A percentile compares a stretch with the other conserved stretches of the same genome.
Evolutionary conservation across 2,797 vertebrate genomes (phyloP).

Genomic region (Hyperoplus immaculatus): DNA sequence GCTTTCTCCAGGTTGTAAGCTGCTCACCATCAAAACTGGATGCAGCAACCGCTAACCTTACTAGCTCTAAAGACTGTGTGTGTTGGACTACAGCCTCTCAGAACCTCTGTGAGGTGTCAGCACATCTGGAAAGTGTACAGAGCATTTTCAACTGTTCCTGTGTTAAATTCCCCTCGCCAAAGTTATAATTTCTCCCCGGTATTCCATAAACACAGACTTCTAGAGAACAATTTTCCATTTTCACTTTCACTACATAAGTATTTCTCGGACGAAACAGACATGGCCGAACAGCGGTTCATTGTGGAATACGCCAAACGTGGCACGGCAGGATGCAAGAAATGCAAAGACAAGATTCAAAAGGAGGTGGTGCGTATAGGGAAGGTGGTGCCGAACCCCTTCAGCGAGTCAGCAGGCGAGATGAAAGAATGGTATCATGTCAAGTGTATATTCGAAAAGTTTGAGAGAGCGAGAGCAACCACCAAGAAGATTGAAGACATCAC

Average conservation of each 20-base stretch:
- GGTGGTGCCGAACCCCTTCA: constrained; percentile 97
- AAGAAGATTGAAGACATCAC: constrained; percentile 98
- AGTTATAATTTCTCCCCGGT: constrained; percentile 1
- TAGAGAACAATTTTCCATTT: not conserved
- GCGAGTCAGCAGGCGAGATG: constrained; percentile 97
- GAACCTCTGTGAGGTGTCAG: not conserved
- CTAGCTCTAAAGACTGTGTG: constrained; percentile 64
- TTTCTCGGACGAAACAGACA: constrained; percentile 73
- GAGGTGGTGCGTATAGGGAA: constrained; percentile 95
- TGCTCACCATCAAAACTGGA: constrained; percentile 69
- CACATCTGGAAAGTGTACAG: constrained; percentile 6
- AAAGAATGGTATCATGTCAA: constrained; percentile 98
- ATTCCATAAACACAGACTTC: constrained; percentile 30
- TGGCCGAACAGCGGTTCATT: constrained; percentile 96
- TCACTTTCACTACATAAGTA: constrained; percentile 16
- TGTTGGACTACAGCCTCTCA: constrained; percentile 29
- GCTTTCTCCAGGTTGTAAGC: constrained; percentile 45
- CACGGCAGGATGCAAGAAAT: constrained; percentile 97
- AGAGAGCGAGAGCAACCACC: constrained; percentile 93
- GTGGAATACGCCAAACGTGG: constrained; percentile 98
- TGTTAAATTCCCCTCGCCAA: not conserved
- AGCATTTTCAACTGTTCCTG: constrained; percentile 2
- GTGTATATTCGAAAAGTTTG: constrained; percentile 98
- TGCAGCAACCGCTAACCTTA: constrained; percentile 77
- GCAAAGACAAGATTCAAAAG: constrained; percentile 97